Evolutionary conservation across 2,113 vertebrate species (phyloP).

Genomic region (Trematomus loennbergii): DNA sequence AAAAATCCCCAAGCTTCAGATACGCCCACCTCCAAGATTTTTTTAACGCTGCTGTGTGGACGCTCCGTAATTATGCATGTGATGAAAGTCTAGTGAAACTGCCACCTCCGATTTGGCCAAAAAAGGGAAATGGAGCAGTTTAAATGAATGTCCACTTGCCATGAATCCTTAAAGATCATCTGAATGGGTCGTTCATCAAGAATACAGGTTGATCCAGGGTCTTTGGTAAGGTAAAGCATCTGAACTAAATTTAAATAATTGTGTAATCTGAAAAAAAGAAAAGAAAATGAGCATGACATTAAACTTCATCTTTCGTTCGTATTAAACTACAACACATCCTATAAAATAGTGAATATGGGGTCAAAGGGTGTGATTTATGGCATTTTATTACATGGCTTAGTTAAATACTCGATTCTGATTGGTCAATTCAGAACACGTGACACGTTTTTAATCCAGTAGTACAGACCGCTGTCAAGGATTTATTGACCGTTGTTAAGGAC

Average conservation of each 20-base stretch:
- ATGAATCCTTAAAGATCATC: slow-evolving; percentile 1
- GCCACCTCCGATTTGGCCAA: slow-evolving; percentile 49
- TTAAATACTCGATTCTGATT: too few relatives aligned
- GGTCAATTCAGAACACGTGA: too few relatives aligned
- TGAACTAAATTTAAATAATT: neutral
- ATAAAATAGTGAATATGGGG: neutral
- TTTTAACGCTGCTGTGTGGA: too few relatives aligned
- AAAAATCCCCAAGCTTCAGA: too few relatives aligned
- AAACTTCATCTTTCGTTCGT: neutral
- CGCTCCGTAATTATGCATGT: slow-evolving; percentile 60
- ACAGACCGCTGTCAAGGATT: too few relatives aligned
- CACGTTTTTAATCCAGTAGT: too few relatives aligned
- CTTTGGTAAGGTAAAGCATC: neutral
- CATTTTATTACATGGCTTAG: slow-evolving; percentile 18
- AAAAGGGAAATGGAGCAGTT: slow-evolving; percentile 23
- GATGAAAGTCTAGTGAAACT: slow-evolving; percentile 60
- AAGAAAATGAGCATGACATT: neutral
- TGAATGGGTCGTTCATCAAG: slow-evolving; percentile 11
- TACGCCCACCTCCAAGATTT: too few relatives aligned
- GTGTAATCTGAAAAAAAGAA: neutral
- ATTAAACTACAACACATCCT: neutral
- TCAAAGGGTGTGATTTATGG: slow-evolving; percentile 5
- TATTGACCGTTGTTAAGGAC: too few relatives aligned
- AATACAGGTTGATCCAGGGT: neutral
- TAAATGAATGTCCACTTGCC: slow-evolving; percentile 7